phyloP scores from a whole-genome alignment of 2,888 invertebrate genomes.

The Zaprionus bogoriensis region DNA sequence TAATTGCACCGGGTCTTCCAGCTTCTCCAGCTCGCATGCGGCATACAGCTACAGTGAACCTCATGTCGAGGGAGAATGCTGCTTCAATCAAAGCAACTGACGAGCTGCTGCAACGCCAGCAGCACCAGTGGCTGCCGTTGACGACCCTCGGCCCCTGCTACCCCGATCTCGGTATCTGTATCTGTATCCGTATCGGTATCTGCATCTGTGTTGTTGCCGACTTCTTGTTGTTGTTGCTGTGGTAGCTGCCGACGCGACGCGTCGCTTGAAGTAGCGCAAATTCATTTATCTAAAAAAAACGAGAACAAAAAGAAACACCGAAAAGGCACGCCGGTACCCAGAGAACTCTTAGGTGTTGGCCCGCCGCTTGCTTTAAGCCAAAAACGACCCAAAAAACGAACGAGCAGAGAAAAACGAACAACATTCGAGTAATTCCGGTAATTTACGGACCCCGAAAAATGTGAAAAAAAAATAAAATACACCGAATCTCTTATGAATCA shows the following conservation, averaged over 20 bases:
- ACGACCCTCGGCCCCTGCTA: slow-evolving; percentile 38
- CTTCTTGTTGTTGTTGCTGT: slow-evolving; percentile 8
- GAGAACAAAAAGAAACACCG: slow-evolving; percentile 45
- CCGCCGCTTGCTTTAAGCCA: slow-evolving; percentile 50
- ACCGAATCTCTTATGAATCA: slow-evolving; percentile 67
- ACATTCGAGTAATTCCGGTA: slow-evolving; percentile 71
- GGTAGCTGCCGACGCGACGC: slow-evolving; percentile 59
- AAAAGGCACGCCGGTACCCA: slow-evolving; percentile 59
- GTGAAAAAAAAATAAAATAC: slow-evolving; percentile 22
- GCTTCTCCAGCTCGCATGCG: slow-evolving; percentile 5
- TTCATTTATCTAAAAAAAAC: slow-evolving; percentile 73
- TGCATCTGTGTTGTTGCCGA: slow-evolving; percentile 28
- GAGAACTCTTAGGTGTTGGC: slow-evolving; percentile 67
- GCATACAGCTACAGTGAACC: neutral
- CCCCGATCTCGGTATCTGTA: slow-evolving; percentile 32
- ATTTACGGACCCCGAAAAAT: slow-evolving; percentile 60
- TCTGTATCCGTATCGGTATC: slow-evolving; percentile 36
- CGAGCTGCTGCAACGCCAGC: slow-evolving; percentile 57
- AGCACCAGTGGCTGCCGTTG: slow-evolving; percentile 52
- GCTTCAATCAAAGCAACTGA: slow-evolving; percentile 74
- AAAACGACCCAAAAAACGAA: slow-evolving; percentile 22
- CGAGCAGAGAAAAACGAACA: slow-evolving; percentile 26
- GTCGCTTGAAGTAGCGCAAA: slow-evolving; percentile 70
- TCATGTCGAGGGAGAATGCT: slow-evolving; percentile 16
- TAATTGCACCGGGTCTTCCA: slow-evolving; percentile 73